Percentiles rank a stretch among this genome's conserved stretches.
These are phyloP conservation scores for Amphimedon queenslandica DNA, from an alignment of 37 sponge, comb jelly and placozoan genomes.

Conservation along the genomic window DNA sequence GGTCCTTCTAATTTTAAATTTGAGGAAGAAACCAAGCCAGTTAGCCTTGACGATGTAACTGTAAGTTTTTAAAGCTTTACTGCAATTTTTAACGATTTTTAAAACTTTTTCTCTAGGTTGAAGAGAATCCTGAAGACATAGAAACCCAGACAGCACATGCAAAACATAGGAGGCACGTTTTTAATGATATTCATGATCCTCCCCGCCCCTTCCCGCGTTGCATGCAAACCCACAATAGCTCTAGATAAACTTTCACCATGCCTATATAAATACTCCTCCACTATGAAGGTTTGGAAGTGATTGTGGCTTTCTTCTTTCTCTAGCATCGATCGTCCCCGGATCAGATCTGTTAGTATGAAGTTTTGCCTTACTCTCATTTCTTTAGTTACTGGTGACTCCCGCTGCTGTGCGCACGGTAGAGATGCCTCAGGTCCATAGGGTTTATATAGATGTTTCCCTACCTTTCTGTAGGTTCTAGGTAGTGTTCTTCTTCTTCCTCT, in stretches of 20 bases:
- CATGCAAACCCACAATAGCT: slow-evolving; percentile 3
- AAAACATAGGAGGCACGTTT: slow-evolving; percentile 50
- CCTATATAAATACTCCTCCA: neutral
- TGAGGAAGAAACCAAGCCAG: neutral
- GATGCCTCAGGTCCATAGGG: slow-evolving; percentile 28
- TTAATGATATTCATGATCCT: no score
- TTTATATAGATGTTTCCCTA: slow-evolving; percentile 23
- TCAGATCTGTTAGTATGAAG: slow-evolving; percentile 60
- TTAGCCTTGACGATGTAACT: slow-evolving; percentile 5
- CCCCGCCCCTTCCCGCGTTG: neutral
- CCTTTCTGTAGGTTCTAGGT: slow-evolving; percentile 25
- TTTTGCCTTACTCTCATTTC: slow-evolving; percentile 18
- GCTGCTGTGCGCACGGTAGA: slow-evolving; percentile 46
- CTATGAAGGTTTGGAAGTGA: slow-evolving; percentile 30
- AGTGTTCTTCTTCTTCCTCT: slow-evolving; percentile 15
- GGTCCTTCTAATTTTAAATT: neutral
- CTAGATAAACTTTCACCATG: neutral
- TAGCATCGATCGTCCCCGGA: slow-evolving; percentile 60
- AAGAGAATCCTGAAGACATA: neutral
- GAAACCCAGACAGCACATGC: slow-evolving; percentile 36
- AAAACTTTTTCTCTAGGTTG: neutral
- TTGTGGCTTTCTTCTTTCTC: slow-evolving; percentile 20
- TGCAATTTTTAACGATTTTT: neutral
- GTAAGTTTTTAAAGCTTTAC: neutral
- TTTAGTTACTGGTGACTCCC: slow-evolving; percentile 23